Conservation (phyloP, 2,888 invertebrate genomes). For the Mythimna ferrago region DNA sequence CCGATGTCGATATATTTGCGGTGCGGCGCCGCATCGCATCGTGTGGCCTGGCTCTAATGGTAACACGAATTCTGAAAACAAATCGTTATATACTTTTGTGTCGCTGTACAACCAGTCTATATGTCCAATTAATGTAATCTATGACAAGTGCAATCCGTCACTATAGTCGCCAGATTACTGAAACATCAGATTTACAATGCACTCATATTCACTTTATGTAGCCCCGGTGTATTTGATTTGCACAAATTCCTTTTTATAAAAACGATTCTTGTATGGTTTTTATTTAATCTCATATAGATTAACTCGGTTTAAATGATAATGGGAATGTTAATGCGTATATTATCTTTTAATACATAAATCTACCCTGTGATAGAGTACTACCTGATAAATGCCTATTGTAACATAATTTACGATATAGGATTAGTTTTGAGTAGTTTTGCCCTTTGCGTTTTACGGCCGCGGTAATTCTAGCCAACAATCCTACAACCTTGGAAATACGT, state of each 20-base stretch:
- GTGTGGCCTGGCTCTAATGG: too few species aligned
- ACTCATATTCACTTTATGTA: neutral
- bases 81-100: neutral
- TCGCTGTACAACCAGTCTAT: neutral
- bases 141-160: slow-evolving; percentile 14
- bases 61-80: too few species aligned
- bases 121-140: slow-evolving; percentile 21
- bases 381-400: slow-evolving; percentile 20
- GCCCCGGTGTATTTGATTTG: neutral
- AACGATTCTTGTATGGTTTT: slow-evolving; percentile 6
- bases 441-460: too few species aligned
- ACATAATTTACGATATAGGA: slow-evolving; percentile 20
- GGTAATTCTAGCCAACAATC: too few species aligned
- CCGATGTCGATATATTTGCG: too few species aligned
- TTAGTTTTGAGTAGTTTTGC: slow-evolving; percentile 4
- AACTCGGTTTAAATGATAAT: slow-evolving; percentile 42
- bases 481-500: neutral
- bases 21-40: too few species aligned
- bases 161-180: neutral
- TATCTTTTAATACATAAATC: slow-evolving; percentile 46
- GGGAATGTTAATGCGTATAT: slow-evolving; percentile 15
- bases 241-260: slow-evolving; percentile 1
- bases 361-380: slow-evolving; percentile 22
- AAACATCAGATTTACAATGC: slow-evolving; percentile 3
- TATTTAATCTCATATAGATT: slow-evolving; percentile 43